Base-by-base conservation (phyloP, 92 coral and sea anemone genomes). In the Porites divaricata region DNA sequence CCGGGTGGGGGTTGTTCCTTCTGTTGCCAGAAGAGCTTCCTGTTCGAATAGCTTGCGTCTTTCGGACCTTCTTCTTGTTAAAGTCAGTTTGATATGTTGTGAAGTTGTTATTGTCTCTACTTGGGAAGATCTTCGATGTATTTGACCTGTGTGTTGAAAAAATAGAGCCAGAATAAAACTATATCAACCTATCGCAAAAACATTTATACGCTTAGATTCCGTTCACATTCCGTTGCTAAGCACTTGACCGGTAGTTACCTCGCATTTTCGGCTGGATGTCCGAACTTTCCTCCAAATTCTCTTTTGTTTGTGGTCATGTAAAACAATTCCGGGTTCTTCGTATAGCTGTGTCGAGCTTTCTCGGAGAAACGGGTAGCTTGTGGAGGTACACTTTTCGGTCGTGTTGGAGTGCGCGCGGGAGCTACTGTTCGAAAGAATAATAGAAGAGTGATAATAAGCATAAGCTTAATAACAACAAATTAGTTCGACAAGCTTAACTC, bases 1-100 rank as follows among this genome's bases (percentile, higher is more conserved):
- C 89, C 15, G 99, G 99, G 82, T 96, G 99, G 1, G 99, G 99
- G 50, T 96, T 96, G 89, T 96, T 96, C 54, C 99, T 84, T 52
- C 94, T 91, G 65, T 81, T 65, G 16, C 96, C 98, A 67, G 95
- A 91, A 19, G 95, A 71, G 71, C 93, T 84, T 72, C 97, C 98
- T 7, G 91, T 78, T 84, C 98, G 85, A 71, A 86, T 77, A 14
- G 77, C 76, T 9, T 76, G 76, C 6, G 67, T 81, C 79, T 83
- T 88, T 70, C 73, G 63, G 8, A 69, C 75, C 35, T 70, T 66
- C 86, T 91, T 95, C 50, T 85, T 88, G 53, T 87, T 86, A 77
- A 86, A 96, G 14, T 96, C 98, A 28, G 86, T 70, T 70, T 88
- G 85, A 75, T 96, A 96, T 9, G 96, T 89, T 35, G 98, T 74